Evolutionary conservation across 2,888 invertebrate species (phyloP).

Genomic region (Chironomus tentans): DNA sequence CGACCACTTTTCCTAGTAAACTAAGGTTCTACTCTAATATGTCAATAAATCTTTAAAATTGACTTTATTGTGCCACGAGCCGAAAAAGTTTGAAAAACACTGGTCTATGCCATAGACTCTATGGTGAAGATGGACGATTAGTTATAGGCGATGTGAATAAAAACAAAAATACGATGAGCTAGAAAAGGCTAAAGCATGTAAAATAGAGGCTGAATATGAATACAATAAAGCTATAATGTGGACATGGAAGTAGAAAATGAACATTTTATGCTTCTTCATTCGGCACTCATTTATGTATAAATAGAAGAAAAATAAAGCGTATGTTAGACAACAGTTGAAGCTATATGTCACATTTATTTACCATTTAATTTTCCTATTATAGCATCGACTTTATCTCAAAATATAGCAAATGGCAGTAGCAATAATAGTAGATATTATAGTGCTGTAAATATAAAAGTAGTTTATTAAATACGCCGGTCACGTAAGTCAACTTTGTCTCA

Average conservation of each 20-base stretch:
- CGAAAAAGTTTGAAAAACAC: no score
- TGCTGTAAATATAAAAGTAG: neutral
- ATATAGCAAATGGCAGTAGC: neutral
- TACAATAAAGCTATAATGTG: neutral
- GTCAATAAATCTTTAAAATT: no score
- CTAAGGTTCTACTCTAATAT: no score
- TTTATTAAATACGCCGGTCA: slow-evolving; percentile 2
- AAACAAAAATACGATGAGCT: no score
- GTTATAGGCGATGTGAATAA: no score
- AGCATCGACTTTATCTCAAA: neutral
- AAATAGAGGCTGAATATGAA: neutral
- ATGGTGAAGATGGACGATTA: no score
- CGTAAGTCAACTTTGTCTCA: neutral
- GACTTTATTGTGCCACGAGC: no score
- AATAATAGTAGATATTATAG: neutral
- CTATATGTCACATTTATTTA: slow-evolving; percentile 13
- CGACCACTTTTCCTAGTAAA: no score
- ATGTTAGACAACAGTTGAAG: neutral
- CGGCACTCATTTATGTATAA: neutral
- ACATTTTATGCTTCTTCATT: neutral
- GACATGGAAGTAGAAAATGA: slow-evolving; percentile 1
- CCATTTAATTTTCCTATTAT: slow-evolving; percentile 11
- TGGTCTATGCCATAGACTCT: no score
- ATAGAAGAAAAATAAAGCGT: no score
- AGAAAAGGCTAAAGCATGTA: neutral